These are phyloP conservation scores for Catharus bicknelli DNA, from an alignment of 2,113 vertebrate species.

Conservation along the genomic window DNA sequence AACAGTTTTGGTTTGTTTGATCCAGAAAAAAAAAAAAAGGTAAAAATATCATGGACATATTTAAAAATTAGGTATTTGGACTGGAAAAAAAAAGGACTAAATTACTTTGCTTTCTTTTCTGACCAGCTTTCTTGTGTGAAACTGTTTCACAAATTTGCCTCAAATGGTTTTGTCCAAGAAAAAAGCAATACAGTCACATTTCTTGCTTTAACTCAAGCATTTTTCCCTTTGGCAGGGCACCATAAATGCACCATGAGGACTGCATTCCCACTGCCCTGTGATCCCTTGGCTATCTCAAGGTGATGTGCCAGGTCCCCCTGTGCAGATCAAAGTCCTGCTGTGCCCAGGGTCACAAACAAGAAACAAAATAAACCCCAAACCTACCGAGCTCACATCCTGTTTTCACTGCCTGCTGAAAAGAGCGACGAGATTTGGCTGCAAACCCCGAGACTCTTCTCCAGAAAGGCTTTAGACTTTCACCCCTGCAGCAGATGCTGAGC, in stretches of 20 bases:
- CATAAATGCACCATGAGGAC: neutral
- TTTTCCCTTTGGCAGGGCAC: neutral
- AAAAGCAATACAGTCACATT: neutral
- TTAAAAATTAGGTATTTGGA: neutral
- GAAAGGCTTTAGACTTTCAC: fast-evolving
- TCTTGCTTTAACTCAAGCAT: neutral
- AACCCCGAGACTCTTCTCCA: neutral
- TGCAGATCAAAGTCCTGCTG: fast-evolving
- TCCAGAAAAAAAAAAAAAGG: neutral
- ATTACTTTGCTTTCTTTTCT: neutral
- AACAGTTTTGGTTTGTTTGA: conserved; percentile 14
- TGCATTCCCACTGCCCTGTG: neutral
- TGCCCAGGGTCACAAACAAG: fast-evolving
- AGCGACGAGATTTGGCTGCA: neutral
- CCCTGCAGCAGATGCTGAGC: neutral
- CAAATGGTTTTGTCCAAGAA: neutral
- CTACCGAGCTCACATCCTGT: neutral
- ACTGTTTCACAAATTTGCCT: neutral
- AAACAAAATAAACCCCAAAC: neutral
- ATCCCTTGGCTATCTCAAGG: neutral
- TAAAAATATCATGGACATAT: neutral
- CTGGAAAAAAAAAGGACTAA: neutral
- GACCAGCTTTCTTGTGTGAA: neutral
- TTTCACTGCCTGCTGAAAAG: neutral
- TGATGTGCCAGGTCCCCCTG: neutral